A percentile compares a stretch with the other conserved stretches of the same genome.
Evolutionary conservation across 2,888 invertebrate species (phyloP).

Genomic region (Harpagoxenus sublaevis): DNA sequence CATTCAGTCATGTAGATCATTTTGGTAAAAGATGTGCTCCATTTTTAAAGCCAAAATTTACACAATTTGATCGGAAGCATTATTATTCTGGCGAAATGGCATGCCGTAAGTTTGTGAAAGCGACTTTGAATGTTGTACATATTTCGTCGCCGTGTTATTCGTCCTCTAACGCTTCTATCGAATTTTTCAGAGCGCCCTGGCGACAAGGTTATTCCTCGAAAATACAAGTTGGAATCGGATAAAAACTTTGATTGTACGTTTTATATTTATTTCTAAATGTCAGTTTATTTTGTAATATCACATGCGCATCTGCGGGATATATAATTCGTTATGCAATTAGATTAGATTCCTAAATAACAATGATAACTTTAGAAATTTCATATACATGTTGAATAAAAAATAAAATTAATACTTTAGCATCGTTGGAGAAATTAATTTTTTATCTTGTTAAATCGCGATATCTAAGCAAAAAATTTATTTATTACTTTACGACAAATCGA

Average conservation of each 20-base stretch:
- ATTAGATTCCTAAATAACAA: neutral
- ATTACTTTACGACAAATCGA: neutral
- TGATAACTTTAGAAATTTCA: neutral
- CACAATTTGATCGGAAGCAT: no score
- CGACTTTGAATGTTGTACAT: neutral
- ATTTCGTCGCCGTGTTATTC: neutral
- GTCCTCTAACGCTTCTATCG: neutral
- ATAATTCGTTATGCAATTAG: neutral
- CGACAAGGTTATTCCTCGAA: conserved; percentile 42
- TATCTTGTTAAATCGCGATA: neutral
- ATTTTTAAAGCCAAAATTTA: no score
- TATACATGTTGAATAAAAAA: neutral
- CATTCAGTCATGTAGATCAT: conserved; percentile 54
- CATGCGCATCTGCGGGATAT: neutral
- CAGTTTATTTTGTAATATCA: neutral
- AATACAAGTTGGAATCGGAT: no score
- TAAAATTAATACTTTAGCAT: neutral
- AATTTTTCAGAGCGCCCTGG: conserved; percentile 68
- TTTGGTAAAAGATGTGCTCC: conserved; percentile 77
- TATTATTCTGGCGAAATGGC: conserved; percentile 30
- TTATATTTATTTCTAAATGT: neutral
- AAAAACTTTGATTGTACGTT: neutral
- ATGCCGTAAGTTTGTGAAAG: conserved; percentile 79
- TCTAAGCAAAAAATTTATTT: neutral
- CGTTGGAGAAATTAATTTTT: neutral